Conservation (phyloP, 2,113 vertebrate species). For the Pomatostomus ruficeps region DNA sequence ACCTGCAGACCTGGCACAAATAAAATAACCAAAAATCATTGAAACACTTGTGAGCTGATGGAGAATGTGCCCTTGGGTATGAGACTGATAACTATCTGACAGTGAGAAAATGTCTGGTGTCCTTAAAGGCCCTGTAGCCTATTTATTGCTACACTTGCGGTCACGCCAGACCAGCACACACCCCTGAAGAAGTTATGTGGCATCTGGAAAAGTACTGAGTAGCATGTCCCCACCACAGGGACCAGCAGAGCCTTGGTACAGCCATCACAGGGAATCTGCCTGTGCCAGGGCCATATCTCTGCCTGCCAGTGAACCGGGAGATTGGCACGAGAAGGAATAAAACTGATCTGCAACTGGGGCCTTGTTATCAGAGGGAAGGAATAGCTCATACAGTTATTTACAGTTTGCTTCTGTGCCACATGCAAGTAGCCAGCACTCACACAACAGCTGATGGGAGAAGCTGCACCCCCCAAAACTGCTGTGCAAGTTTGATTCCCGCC, state of each 20-base stretch:
- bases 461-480: background rate
- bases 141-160: background rate
- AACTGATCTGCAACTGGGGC: background rate
- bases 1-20: background rate
- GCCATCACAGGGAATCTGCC: background rate
- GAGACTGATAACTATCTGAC: background rate
- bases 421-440: background rate
- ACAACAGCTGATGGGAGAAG: background rate
- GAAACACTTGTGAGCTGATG: background rate
- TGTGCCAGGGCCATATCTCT: background rate
- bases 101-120: background rate
- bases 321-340: background rate
- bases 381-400: background rate
- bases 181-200: background rate
- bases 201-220: background rate
- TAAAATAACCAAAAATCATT: background rate
- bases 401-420: background rate
- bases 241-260: background rate
- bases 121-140: background rate
- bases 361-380: background rate
- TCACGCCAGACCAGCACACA: background rate
- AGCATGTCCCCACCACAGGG: rapidly evolving
- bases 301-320: background rate
- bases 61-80: background rate
- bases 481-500: background rate